phyloP scores from a whole-genome alignment of 64 coral and sea anemone genomes.

The Trachythela sp. region DNA sequence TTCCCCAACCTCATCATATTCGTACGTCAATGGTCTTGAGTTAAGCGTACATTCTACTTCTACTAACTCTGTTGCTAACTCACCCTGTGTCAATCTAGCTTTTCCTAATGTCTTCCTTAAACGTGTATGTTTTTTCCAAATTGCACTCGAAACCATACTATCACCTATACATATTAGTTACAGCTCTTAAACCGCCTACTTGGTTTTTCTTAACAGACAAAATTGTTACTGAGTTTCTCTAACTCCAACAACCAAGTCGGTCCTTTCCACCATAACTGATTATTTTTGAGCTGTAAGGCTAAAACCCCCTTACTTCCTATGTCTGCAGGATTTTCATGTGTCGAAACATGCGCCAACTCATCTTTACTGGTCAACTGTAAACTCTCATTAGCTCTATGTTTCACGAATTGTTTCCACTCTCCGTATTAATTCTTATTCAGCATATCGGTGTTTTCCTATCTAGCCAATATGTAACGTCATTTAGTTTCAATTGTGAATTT shows the following conservation, averaged over 20 bases:
- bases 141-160: too few relatives aligned
- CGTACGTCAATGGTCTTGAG: too few relatives aligned
- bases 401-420: conserved; percentile 47
- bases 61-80: too few relatives aligned
- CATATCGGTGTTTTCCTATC: conserved; percentile 24
- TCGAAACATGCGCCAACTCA: conserved; percentile 44
- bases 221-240: background rate
- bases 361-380: conserved; percentile 21
- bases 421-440: conserved; percentile 33
- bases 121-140: too few relatives aligned
- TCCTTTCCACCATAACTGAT: background rate
- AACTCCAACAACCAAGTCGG: background rate
- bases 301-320: conserved; percentile 33
- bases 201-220: background rate
- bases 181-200: background rate
- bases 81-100: too few relatives aligned
- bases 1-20: too few relatives aligned
- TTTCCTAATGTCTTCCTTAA: too few relatives aligned
- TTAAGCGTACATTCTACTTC: too few relatives aligned
- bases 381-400: conserved; percentile 36
- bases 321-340: conserved; percentile 47
- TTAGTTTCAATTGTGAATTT: background rate
- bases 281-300: conserved; percentile 1
- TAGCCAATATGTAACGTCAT: conserved; percentile 22
- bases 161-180: background rate